Conservation (phyloP, 1,140 invertebrate genomes). For the Carcinoscorpius rotundicauda region DNA sequence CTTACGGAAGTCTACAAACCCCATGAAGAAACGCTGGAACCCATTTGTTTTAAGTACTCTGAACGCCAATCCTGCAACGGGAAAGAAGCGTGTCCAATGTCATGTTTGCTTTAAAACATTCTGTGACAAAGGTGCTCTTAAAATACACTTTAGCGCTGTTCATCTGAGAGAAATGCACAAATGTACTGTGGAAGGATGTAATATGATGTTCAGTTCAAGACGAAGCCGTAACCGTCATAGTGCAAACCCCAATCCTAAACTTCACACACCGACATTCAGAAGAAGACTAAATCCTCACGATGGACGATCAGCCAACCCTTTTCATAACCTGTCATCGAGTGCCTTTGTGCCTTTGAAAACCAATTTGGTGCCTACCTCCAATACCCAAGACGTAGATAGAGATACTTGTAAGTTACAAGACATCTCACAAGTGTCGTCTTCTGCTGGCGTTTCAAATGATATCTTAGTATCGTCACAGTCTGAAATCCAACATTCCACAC, state of each 20-base stretch:
- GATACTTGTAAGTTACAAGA: not conserved
- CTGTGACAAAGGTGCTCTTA: constrained; percentile 98
- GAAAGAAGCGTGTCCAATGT: constrained; percentile 94
- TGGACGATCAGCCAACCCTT: constrained; percentile 70
- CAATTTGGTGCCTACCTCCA: not conserved
- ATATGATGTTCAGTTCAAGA: constrained; percentile 98
- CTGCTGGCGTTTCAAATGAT: too few relatives aligned
- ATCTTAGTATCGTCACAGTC: too few relatives aligned
- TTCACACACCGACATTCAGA: constrained; percentile 86
- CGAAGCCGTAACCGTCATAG: constrained; percentile 91
- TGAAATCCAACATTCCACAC: too few relatives aligned
- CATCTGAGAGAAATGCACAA: constrained; percentile 98
- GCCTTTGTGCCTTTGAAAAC: constrained; percentile 1
- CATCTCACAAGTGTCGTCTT: too few relatives aligned
- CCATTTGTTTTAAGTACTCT: constrained; percentile 77
- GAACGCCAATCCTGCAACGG: constrained; percentile 79
- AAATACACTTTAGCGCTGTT: constrained; percentile 98
- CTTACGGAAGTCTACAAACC: constrained; percentile 65
- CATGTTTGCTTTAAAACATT: constrained; percentile 98
- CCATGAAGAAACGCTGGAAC: constrained; percentile 82
- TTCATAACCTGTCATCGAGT: constrained; percentile 51
- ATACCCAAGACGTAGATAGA: constrained; percentile 1
- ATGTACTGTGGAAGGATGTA: constrained; percentile 96
- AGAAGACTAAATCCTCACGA: constrained; percentile 87
- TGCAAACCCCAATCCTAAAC: constrained; percentile 95